Conservation (phyloP, 2,113 vertebrate species). For the Campylorhamphus procurvoides region DNA sequence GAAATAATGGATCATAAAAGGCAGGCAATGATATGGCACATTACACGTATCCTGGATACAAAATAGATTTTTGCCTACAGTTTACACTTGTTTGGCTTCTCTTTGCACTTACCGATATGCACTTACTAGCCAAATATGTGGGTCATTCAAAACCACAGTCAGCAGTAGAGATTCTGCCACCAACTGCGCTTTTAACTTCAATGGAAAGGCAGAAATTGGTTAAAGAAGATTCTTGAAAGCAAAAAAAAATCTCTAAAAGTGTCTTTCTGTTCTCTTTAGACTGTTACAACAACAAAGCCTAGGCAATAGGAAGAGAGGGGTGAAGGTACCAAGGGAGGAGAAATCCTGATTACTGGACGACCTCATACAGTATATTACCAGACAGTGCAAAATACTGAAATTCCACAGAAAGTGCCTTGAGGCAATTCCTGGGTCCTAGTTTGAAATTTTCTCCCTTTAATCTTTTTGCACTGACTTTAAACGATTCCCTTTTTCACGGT, state of each 20-base stretch:
- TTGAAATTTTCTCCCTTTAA: conserved; percentile 32
- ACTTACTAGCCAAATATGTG: not conserved
- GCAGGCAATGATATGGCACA: not conserved
- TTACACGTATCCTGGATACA: not conserved
- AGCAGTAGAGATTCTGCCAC: not conserved
- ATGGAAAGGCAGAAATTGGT: not conserved
- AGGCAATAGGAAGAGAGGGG: not conserved
- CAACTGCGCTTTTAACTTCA: not conserved
- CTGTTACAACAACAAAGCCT: not conserved
- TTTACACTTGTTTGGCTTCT: not conserved
- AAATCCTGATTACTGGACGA: not conserved
- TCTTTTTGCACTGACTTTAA: not conserved
- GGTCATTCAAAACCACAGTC: not conserved
- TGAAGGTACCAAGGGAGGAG: not conserved
- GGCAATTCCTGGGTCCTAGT: not conserved
- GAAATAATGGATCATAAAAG: not conserved
- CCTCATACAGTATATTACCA: not conserved
- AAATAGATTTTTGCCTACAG: not conserved
- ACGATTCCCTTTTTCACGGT: not conserved
- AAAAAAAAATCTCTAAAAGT: not conserved
- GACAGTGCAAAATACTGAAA: not conserved
- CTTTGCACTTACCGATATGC: not conserved
- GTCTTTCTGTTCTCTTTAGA: not conserved
- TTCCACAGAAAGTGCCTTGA: not conserved
- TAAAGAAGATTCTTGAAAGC: not conserved